Conservation (phyloP, 2,888 invertebrate species). For the Corbicula japonica region DNA sequence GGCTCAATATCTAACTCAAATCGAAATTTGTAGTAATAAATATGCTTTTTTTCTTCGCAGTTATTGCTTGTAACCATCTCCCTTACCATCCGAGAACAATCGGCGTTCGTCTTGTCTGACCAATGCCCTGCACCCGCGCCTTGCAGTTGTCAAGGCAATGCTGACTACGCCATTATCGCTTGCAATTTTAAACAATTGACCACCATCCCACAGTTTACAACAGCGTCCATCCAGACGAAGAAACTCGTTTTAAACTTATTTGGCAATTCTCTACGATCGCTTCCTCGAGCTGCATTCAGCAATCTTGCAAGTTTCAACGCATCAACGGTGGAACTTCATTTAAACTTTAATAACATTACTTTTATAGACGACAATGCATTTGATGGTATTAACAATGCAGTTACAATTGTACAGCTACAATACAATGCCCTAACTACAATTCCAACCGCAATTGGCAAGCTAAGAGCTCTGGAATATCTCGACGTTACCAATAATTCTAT, state of each 20-base stretch:
- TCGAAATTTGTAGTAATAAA: too few relatives aligned
- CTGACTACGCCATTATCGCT: background rate
- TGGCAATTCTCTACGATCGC: background rate
- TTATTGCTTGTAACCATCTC: too few relatives aligned
- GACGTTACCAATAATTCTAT: too few relatives aligned
- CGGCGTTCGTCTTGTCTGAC: slow-evolving; percentile 2
- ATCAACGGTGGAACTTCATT: background rate
- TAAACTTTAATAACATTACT: background rate
- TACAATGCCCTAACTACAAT: too few relatives aligned
- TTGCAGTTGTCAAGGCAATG: background rate
- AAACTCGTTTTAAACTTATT: background rate
- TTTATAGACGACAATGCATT: background rate
- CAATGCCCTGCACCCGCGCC: background rate
- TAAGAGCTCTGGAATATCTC: too few relatives aligned
- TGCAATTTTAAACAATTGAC: background rate
- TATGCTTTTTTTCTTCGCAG: too few relatives aligned
- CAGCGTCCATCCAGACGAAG: background rate
- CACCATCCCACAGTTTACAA: background rate
- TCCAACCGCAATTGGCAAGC: too few relatives aligned
- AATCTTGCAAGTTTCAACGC: background rate
- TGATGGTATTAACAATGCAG: background rate
- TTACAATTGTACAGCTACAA: too few relatives aligned
- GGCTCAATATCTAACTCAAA: too few relatives aligned
- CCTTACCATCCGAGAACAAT: too few relatives aligned
- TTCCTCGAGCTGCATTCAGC: background rate